phyloP scores from a whole-genome alignment of 2,888 invertebrate species.

The Apamea monoglypha region DNA sequence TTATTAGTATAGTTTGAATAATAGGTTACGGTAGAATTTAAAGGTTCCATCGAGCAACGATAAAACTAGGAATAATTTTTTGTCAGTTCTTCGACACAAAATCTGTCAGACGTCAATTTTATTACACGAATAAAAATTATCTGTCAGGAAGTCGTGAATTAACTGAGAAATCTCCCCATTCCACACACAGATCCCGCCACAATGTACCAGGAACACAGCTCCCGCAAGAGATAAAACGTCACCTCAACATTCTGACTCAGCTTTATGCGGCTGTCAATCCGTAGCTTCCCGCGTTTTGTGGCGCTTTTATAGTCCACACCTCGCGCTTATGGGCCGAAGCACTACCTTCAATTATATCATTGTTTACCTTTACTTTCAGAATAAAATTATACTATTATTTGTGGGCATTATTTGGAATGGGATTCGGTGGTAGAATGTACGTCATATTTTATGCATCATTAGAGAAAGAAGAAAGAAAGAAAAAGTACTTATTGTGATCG shows the following conservation, averaged over 20 bases:
- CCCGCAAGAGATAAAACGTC: conserved; percentile 55
- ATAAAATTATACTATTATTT: conserved; percentile 47
- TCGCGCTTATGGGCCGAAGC: conserved; percentile 61
- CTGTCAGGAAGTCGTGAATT: background rate
- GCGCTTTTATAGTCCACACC: conserved; percentile 60
- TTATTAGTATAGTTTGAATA: no score
- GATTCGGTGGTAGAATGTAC: background rate
- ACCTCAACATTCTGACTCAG: conserved; percentile 52
- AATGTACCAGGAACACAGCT: conserved; percentile 54
- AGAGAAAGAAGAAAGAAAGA: no score
- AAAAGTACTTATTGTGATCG: no score
- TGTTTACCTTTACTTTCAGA: conserved; percentile 54
- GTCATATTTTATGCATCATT: background rate
- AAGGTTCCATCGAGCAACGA: background rate
- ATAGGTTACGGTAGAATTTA: background rate
- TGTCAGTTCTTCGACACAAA: no score
- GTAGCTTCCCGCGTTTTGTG: conserved; percentile 44
- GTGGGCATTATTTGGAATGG: conserved; percentile 10
- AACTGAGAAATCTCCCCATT: conserved; percentile 11
- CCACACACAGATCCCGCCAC: conserved; percentile 18
- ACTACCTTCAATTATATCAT: conserved; percentile 65
- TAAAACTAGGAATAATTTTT: no score
- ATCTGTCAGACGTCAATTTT: no score
- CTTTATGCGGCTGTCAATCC: conserved; percentile 66
- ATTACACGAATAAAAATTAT: no score